Base-by-base conservation (phyloP, 2,888 invertebrate genomes). In the Marasmarcha lunaedactyla region DNA sequence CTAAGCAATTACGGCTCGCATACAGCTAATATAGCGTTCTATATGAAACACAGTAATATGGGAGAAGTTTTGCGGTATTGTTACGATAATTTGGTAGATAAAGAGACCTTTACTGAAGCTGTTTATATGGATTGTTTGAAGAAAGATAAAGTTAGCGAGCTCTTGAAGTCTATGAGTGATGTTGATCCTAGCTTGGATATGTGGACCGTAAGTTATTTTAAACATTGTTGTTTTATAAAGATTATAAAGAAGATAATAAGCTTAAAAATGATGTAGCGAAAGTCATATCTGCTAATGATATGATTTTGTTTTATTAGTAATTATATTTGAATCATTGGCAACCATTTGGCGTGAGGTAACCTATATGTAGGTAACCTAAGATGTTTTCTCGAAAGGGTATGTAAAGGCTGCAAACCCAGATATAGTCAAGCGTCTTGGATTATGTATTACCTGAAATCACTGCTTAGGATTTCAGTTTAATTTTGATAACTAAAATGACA, bases 1-100 rank as follows among this genome's bases (percentile, higher is more conserved):
- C 76, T 96, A 2, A 84, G 86, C 2, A 89, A 88, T 43, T 96
- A 95, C 56, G 95, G 94, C 1, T 90, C 90, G 2, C 89, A 90
- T 55, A 76, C 86, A 0, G 89, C 90, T 7, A 86, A 92, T 40
- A 84, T 95, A 39, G 87, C 88, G 42, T 95, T 95, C 61, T 89
- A 90, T 49, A 85, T 93, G 50, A 88, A 88, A 42, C 90, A 93
- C 49, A 87, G 89, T 10, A 89, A 89, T 48, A 73, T 91, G 49
- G 69, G 77, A 4, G 89, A 90, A 38, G 91, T 93, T 6, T 73
- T 94, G 6, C 77, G 85, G 39, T 92, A 92, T 54, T 88, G 91
- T 39, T 71, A 89, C 11, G 87, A 90, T 14, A 90, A 91, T 52
- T 68, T 87, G 40, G 84, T 92, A 1, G 88, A 89, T 10, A 78